A percentile compares a stretch with the other conserved stretches of the same genome.
Evolutionary conservation across 2,797 vertebrate genomes (phyloP).

Genomic region (Phataginus tricuspis): DNA sequence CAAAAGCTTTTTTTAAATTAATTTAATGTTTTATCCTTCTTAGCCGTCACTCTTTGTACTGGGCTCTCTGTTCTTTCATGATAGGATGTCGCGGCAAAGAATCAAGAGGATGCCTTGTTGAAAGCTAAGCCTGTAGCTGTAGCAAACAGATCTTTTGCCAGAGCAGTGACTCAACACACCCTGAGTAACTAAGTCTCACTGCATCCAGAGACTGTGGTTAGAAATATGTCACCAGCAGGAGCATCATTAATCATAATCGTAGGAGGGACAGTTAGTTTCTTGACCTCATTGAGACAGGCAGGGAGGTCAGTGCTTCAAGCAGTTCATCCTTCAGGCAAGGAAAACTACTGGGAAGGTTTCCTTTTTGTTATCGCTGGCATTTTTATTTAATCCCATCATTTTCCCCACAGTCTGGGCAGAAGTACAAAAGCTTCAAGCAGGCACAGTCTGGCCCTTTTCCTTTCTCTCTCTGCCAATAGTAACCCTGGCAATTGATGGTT

Average conservation of each 20-base stretch:
- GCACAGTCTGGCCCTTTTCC: slow-evolving; percentile 43
- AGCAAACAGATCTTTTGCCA: slow-evolving; percentile 75
- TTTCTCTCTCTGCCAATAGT: slow-evolving; percentile 67
- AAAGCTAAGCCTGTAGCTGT: slow-evolving; percentile 69
- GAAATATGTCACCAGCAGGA: slow-evolving; percentile 79
- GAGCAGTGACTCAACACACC: slow-evolving; percentile 70
- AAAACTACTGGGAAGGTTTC: slow-evolving; percentile 76
- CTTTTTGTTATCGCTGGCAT: slow-evolving; percentile 71
- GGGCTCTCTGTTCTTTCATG: slow-evolving; percentile 53
- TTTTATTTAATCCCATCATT: slow-evolving; percentile 79
- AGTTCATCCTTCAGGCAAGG: slow-evolving; percentile 79
- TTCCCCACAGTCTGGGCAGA: slow-evolving; percentile 68
- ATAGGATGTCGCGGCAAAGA: slow-evolving; percentile 73
- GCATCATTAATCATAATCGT: slow-evolving; percentile 83
- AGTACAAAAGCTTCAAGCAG: slow-evolving; percentile 67
- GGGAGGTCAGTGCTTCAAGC: slow-evolving; percentile 77
- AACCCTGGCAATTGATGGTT: slow-evolving; percentile 54
- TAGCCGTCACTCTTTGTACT: slow-evolving; percentile 60
- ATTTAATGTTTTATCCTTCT: slow-evolving; percentile 81
- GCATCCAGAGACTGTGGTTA: slow-evolving; percentile 72
- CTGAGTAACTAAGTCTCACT: slow-evolving; percentile 62
- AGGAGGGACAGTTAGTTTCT: slow-evolving; percentile 82
- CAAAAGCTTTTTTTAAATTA: slow-evolving; percentile 75
- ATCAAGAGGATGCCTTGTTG: slow-evolving; percentile 71
- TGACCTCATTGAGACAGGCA: slow-evolving; percentile 83